Evolutionary conservation across 2,888 invertebrate species (phyloP), one percentile per base, ranked within the genome.

Genomic region (Xestia sexstrigata): DNA sequence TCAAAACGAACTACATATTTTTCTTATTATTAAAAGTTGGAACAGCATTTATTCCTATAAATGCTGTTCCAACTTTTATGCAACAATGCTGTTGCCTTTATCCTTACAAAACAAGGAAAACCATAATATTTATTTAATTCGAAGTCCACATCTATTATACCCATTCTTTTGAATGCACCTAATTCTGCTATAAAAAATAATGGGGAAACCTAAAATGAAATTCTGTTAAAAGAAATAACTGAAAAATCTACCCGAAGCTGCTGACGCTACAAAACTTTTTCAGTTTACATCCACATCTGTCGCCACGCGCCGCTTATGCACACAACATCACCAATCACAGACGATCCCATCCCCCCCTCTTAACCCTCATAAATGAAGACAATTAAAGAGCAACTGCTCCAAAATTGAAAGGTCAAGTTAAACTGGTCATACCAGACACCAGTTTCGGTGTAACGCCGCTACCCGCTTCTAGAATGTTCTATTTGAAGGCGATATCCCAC

Each of bases 231-330:
- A 15, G 0, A 47, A 47, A 39, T 6, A 30, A 26, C 20, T n/a
- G 13, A 30, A 47, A 60, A 47, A 55, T n/a, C 30, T 20, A 9
- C 11, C 52, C 26, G 2, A 17, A 58, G 78, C 78, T 94, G 92
- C 89, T 79, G 88, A 90, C 95, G 76, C 86, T 95, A 94, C 94
- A 70, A 69, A 87, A 88, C 86, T 94, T 95, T 95, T 95, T 95
- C 92, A 93, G 94, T 95, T 93, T 93, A 95, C 93, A 92, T 93
- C 91, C 93, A 94, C 96, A 95, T 96, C 95, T 95, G 96, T 96
- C 96, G 93, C 94, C 95, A 92, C 94, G 92, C 91, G 92, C 91
- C 92, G 94, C 92, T 93, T 93, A 92, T 93, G 92, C 89, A 85
- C 90, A 82, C 83, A 87, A 82, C 81, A 78, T 79, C 79, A 88